phyloP scores from a whole-genome alignment of 2,888 invertebrate species.

The Morinoia aosen region DNA sequence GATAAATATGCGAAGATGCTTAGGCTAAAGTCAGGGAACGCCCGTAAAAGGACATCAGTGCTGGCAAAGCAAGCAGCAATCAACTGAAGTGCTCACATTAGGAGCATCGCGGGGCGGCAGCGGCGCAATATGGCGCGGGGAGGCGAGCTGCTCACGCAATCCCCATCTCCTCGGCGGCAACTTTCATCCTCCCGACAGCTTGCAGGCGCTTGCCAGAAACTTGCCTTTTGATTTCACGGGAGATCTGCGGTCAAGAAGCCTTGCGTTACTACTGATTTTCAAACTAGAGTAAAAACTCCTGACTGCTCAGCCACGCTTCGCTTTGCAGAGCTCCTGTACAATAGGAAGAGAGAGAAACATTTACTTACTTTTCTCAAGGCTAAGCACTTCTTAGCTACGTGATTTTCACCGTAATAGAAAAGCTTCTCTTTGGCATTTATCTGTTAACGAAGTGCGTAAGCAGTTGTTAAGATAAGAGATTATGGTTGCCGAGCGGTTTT shows the following conservation, averaged over 20 bases:
- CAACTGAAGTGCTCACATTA: neutral
- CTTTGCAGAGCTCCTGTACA: neutral
- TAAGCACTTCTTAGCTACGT: neutral
- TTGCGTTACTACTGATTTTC: neutral
- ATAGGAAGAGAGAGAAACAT: neutral
- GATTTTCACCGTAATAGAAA: neutral
- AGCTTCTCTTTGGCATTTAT: neutral
- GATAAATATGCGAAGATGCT: too few species aligned
- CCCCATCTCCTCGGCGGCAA: neutral
- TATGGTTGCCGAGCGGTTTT: neutral
- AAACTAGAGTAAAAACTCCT: neutral
- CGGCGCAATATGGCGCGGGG: neutral
- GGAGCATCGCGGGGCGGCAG: neutral
- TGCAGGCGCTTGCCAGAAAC: neutral
- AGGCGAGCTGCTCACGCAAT: neutral
- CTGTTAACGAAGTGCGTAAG: neutral
- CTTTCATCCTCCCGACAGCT: neutral
- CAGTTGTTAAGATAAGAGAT: neutral
- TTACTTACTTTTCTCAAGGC: neutral
- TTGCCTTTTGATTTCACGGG: constrained; percentile 3
- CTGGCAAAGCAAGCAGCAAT: too few species aligned
- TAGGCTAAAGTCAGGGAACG: too few species aligned
- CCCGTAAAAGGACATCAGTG: too few species aligned
- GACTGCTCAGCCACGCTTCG: neutral
- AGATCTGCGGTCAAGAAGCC: neutral